Evolutionary conservation across 2,888 invertebrate genomes (phyloP), one percentile per base, ranked within the genome.

Genomic region (Eupsilia transversa): DNA sequence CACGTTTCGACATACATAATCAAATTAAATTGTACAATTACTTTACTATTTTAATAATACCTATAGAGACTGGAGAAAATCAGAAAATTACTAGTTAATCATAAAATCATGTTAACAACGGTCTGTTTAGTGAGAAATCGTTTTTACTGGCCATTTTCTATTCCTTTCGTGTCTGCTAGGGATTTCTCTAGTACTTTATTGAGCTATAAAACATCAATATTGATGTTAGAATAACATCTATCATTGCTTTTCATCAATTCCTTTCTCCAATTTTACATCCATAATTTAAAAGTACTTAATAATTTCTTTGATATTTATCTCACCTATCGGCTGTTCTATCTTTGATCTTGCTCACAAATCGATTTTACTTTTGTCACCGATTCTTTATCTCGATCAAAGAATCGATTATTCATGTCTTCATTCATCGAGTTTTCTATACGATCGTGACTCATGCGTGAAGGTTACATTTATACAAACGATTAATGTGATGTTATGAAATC

Each of bases 301-400:
- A 83, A 82, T 75, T 65, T 74, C 72, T 82, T 67, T 54, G 71
- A 82, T 74, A 56, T 70, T 74, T 68, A 69, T 74, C 77, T 75
- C 35, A 46, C 76, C 72, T 81, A 76, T 83, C 69, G 71, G 74
- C 57, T 72, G 52, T 72, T 66, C 43, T 30, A 72, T 80, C 66
- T 77, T 88, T 89, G 90, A 33, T 91, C 88, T 82, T 89, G 83
- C 88, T 86, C 87, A 91, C 89, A 85, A 74, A 79, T 84, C 82
- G 85, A 88, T 89, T 86, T 89, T 86, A 89, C 87, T 89, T 91
- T 91, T 92, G 91, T 93, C 92, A 89, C 87, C 83, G 86, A 90
- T 86, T 82, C 78, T 83, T 89, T 89, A 91, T 90, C 88, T 88
- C 72, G 65, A 80, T 76, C 56, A 38, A 83, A 76, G 74, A 87